A percentile compares a stretch with the other conserved stretches of the same genome.
Evolutionary conservation across 2,797 vertebrate species (phyloP).

Genomic region (Sebastes vulpes): DNA sequence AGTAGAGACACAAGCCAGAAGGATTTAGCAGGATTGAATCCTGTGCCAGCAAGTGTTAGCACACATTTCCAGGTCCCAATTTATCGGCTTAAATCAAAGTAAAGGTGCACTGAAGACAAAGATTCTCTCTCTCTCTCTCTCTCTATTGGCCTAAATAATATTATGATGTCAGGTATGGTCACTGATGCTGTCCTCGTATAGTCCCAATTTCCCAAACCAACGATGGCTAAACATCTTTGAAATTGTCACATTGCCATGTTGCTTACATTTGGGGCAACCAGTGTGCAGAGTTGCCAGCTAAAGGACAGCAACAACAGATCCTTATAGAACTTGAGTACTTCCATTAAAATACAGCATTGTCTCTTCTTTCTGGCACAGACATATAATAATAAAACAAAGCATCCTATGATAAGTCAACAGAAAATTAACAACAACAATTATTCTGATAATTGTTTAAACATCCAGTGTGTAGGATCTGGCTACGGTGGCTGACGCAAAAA

Average conservation of each 20-base stretch:
- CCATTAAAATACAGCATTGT: background rate
- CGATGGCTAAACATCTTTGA: background rate
- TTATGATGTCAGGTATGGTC: background rate
- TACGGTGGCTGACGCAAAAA: too few relatives aligned
- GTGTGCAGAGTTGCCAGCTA: background rate
- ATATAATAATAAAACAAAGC: background rate
- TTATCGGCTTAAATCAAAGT: background rate
- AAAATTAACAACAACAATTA: background rate
- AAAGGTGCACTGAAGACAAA: background rate
- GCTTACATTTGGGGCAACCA: slow-evolving; percentile 4
- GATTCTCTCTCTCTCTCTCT: background rate
- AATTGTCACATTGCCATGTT: background rate
- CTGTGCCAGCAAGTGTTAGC: background rate
- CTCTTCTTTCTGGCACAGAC: background rate
- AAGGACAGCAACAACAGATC: background rate
- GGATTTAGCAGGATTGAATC: background rate
- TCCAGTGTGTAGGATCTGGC: too few relatives aligned
- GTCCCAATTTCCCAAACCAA: background rate
- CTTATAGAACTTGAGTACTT: background rate
- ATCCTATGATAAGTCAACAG: too few relatives aligned
- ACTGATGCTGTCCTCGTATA: background rate
- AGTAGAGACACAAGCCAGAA: background rate
- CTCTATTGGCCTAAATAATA: background rate
- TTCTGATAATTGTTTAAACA: background rate
- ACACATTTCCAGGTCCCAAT: background rate